A percentile compares a stretch with the other conserved stretches of the same genome.
These are phyloP conservation scores for Gavia stellata DNA, from an alignment of 2,113 vertebrate genomes.

Conservation along the genomic window DNA sequence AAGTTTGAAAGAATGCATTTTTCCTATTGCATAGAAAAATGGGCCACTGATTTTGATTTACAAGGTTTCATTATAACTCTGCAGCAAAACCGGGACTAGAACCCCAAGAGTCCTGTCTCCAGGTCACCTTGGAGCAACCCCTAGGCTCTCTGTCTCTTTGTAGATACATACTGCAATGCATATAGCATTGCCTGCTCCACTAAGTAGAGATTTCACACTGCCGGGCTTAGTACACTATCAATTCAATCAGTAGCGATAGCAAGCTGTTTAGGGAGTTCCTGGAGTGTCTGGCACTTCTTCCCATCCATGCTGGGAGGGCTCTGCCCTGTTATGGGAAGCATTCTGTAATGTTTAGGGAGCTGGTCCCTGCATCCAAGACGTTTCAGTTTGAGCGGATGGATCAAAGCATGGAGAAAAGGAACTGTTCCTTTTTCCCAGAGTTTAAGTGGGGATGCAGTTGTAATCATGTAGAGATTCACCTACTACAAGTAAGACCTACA, in stretches of 20 bases:
- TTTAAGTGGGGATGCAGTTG: background rate
- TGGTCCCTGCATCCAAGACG: background rate
- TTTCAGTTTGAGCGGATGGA: background rate
- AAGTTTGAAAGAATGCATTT: background rate
- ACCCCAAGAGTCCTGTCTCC: background rate
- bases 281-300: background rate
- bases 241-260: background rate
- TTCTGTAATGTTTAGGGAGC: background rate
- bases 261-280: background rate
- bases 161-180: background rate
- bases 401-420: background rate
- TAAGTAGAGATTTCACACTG: background rate
- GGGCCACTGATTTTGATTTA: slow-evolving; percentile 21
- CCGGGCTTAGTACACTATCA: fast-evolving
- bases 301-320: background rate
- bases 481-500: background rate
- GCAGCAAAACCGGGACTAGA: slow-evolving; percentile 29
- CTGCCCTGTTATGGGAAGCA: background rate
- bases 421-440: background rate
- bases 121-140: slow-evolving; percentile 32
- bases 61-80: slow-evolving; percentile 26
- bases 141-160: background rate
- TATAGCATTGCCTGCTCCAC: background rate
- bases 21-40: background rate
- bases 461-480: background rate